Evolutionary conservation across 35 echinoderm and acorn worm species (phyloP).

Genomic region (Diadema setosum): DNA sequence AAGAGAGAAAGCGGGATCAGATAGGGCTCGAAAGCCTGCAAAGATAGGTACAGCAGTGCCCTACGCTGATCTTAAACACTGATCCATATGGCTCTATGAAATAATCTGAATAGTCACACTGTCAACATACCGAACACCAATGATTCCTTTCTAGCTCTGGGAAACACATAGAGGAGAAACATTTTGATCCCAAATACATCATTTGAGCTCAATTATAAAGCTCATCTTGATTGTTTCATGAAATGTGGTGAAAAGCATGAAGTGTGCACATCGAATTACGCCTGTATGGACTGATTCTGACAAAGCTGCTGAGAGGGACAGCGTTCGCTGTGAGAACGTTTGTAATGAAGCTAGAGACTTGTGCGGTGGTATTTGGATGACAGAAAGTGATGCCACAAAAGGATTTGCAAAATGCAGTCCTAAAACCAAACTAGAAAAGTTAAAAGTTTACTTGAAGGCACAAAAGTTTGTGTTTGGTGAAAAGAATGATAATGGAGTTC

Average conservation of each 20-base stretch:
- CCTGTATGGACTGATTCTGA: no score
- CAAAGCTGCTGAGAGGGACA: not conserved
- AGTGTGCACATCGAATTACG: no score
- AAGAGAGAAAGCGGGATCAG: not conserved
- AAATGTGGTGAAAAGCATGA: no score
- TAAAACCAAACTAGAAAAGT: not conserved
- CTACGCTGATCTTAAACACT: no score
- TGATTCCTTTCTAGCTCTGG: no score
- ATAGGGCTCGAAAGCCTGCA: not conserved
- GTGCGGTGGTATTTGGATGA: not conserved
- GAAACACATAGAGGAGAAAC: no score
- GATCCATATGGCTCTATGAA: no score
- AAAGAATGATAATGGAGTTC: not conserved
- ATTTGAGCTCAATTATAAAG: no score
- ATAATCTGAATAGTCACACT: no score
- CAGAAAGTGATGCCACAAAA: not conserved
- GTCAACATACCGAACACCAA: no score
- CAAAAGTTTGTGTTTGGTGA: not conserved
- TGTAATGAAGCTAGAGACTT: not conserved
- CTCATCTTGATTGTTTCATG: no score
- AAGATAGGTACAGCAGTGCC: not conserved
- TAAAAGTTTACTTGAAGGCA: not conserved
- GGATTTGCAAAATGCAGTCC: not conserved
- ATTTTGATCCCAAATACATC: no score
- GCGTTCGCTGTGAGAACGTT: not conserved